Evolutionary conservation across 2,888 invertebrate species (phyloP).

Genomic region (Liodrosophila aerea): DNA sequence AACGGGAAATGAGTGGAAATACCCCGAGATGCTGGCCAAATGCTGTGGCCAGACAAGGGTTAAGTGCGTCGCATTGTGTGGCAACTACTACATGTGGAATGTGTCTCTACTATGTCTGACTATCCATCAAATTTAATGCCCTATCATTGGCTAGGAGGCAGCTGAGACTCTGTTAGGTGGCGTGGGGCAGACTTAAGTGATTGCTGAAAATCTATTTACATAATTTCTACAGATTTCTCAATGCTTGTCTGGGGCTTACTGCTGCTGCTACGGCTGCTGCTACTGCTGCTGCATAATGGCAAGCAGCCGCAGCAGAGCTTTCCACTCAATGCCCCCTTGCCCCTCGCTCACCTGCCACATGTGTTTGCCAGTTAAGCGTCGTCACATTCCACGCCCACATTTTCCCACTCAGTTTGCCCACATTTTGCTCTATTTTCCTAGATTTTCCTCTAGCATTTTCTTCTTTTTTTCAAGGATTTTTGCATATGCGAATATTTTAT

Average conservation of each 20-base stretch:
- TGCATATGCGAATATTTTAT: slow-evolving; percentile 77
- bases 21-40: slow-evolving; percentile 8
- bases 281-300: not conserved
- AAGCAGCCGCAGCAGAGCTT: too few relatives aligned
- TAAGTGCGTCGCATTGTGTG: too few relatives aligned
- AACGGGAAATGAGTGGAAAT: slow-evolving; percentile 8
- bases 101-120: not conserved
- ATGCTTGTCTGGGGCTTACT: slow-evolving; percentile 53
- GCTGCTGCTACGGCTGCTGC: not conserved
- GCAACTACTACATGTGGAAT: too few relatives aligned
- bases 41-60: slow-evolving; percentile 8
- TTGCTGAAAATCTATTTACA: slow-evolving; percentile 78
- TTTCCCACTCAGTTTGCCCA: slow-evolving; percentile 5
- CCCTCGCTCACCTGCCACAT: slow-evolving; percentile 39
- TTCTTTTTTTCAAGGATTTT: slow-evolving; percentile 46
- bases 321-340: not conserved
- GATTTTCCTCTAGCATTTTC: slow-evolving; percentile 15
- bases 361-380: slow-evolving; percentile 62
- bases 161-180: slow-evolving; percentile 15
- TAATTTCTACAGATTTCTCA: slow-evolving; percentile 77
- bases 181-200: slow-evolving; percentile 63
- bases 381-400: slow-evolving; percentile 40
- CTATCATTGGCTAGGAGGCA: slow-evolving; percentile 30
- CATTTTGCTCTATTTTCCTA: not conserved
- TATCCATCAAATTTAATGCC: slow-evolving; percentile 25